Evolutionary conservation across 2,113 vertebrate genomes (phyloP).

Genomic region (Cyanocitta stelleri): DNA sequence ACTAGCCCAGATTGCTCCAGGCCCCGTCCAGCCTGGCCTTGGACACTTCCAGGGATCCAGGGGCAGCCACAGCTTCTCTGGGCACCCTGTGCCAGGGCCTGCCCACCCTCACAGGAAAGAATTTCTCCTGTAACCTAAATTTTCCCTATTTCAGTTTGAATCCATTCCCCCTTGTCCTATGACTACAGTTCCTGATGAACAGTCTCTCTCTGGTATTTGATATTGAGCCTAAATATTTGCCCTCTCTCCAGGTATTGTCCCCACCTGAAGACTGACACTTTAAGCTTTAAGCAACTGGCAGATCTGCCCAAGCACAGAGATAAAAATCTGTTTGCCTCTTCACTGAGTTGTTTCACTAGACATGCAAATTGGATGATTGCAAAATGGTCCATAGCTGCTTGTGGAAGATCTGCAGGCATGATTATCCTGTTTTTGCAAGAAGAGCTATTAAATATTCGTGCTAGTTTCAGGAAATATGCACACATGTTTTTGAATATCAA

Average conservation of each 20-base stretch:
- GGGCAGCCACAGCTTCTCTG: neutral
- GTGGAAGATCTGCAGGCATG: neutral
- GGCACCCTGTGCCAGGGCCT: neutral
- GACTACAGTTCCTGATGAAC: neutral
- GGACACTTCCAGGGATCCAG: neutral
- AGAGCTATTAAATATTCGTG: neutral
- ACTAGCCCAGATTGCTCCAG: rapidly evolving
- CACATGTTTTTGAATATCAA: neutral
- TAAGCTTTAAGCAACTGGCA: neutral
- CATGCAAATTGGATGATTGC: neutral
- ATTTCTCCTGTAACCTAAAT: neutral
- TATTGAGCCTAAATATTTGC: neutral
- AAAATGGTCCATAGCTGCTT: neutral
- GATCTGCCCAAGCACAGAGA: neutral
- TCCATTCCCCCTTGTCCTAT: neutral
- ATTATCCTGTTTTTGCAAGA: neutral
- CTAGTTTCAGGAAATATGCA: neutral
- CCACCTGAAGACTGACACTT: neutral
- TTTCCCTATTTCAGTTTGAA: neutral
- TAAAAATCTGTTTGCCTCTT: neutral
- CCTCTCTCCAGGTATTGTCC: neutral
- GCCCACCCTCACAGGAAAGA: rapidly evolving
- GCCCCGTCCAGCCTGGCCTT: rapidly evolving
- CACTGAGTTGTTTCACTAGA: neutral
- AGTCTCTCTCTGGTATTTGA: neutral